phyloP scores from a whole-genome alignment of 2,113 vertebrate genomes.

The Sclerurus mexicanus region DNA sequence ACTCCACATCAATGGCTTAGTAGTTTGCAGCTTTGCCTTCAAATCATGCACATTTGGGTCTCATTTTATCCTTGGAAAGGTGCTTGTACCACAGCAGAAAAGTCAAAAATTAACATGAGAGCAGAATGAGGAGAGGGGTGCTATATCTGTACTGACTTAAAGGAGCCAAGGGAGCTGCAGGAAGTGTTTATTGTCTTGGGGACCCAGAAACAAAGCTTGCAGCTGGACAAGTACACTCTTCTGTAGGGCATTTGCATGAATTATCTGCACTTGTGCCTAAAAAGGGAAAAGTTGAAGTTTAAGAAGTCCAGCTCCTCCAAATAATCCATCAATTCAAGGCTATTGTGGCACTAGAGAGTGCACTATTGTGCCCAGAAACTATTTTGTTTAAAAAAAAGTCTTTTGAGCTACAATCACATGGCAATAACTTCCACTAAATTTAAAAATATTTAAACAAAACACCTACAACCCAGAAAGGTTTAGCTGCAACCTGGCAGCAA shows the following conservation, averaged over 20 bases:
- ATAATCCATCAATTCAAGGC: not conserved
- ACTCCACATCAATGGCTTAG: not conserved
- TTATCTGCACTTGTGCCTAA: not conserved
- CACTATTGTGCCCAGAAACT: not conserved
- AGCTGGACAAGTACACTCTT: not conserved
- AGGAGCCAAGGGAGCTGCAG: not conserved
- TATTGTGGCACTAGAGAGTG: not conserved
- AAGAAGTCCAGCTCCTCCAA: not conserved
- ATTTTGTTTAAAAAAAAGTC: not conserved
- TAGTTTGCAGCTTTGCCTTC: not conserved
- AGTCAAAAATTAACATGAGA: not conserved
- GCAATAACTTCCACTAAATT: not conserved
- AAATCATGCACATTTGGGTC: not conserved
- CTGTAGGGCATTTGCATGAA: not conserved
- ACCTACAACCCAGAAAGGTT: not conserved
- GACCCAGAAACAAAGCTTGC: conserved; percentile 3
- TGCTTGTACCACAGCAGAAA: not conserved
- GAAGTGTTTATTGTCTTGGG: not conserved
- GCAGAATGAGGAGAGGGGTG: not conserved
- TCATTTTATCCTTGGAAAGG: conserved; percentile 3
- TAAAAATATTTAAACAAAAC: not conserved
- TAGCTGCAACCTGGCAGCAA: not conserved
- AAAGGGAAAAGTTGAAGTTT: not conserved
- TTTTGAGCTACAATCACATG: not conserved
- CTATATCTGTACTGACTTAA: not conserved